These are phyloP conservation scores for Alectura lathami DNA, from an alignment of 2,113 vertebrate genomes.

Conservation along the genomic window DNA sequence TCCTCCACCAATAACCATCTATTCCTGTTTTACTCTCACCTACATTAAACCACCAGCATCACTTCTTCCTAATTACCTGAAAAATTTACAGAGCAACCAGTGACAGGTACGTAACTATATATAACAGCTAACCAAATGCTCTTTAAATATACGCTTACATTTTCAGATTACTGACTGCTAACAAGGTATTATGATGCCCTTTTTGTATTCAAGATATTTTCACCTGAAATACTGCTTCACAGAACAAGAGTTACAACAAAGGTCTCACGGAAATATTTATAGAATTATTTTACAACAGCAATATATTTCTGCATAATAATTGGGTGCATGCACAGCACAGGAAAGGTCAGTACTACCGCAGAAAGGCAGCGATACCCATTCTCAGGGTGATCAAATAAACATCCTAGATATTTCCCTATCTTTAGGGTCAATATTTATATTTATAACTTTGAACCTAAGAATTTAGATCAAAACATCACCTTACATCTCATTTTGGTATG, in stretches of 20 bases:
- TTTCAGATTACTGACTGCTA: not conserved
- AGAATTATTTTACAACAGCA: not conserved
- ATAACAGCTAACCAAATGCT: not conserved
- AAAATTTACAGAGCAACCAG: not conserved
- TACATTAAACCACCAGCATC: conserved; percentile 3
- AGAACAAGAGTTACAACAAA: not conserved
- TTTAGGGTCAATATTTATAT: not conserved
- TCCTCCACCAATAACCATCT: not conserved
- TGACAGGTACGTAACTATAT: not conserved
- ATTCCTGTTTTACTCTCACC: not conserved
- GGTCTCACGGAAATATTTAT: not conserved
- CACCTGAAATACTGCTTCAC: not conserved
- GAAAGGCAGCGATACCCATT: not conserved
- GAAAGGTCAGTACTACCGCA: not conserved
- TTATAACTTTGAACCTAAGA: not conserved
- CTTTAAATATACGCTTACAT: too few relatives aligned
- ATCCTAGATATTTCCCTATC: too few relatives aligned
- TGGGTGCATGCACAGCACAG: not conserved
- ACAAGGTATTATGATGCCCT: not conserved
- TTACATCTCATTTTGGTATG: not conserved
- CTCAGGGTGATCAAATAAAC: not conserved
- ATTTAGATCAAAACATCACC: not conserved
- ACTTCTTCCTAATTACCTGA: not conserved
- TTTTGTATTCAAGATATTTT: not conserved
- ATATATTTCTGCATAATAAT: not conserved